A percentile compares a stretch with the other conserved stretches of the same genome.
Conservation (phyloP, 1,140 invertebrate genomes). For the Andricus grossulariae region DNA sequence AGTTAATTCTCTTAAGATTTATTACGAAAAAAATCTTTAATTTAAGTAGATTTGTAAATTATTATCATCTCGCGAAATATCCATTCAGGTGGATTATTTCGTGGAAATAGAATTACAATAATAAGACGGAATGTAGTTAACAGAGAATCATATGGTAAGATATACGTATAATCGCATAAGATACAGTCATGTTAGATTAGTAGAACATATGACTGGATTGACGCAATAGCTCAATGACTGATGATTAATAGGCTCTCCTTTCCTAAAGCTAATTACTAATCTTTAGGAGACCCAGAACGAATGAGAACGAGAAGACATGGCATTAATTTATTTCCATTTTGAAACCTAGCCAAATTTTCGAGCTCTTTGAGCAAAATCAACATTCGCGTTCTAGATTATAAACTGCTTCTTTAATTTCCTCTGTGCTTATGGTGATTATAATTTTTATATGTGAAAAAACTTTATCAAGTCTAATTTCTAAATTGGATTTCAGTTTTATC, state of each 20-base stretch:
- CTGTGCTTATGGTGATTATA: no score
- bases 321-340: constrained; percentile 12
- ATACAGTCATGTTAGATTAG: background rate
- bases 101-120: background rate
- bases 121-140: background rate
- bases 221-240: constrained; percentile 18
- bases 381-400: background rate
- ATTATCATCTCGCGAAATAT: no score
- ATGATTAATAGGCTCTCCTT: constrained; percentile 13
- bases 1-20: no score
- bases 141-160: background rate
- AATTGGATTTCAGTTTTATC: no score
- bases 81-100: no score
- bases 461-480: no score
- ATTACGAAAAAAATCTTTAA: no score
- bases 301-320: background rate
- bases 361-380: background rate
- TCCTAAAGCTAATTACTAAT: constrained; percentile 9
- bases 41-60: no score
- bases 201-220: constrained; percentile 10
- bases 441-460: no score
- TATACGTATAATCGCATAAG: background rate
- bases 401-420: no score
- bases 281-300: constrained; percentile 20
- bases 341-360: constrained; percentile 9